phyloP scores from a whole-genome alignment of 2,797 vertebrate species.

The Mormyrops attenuatus region DNA sequence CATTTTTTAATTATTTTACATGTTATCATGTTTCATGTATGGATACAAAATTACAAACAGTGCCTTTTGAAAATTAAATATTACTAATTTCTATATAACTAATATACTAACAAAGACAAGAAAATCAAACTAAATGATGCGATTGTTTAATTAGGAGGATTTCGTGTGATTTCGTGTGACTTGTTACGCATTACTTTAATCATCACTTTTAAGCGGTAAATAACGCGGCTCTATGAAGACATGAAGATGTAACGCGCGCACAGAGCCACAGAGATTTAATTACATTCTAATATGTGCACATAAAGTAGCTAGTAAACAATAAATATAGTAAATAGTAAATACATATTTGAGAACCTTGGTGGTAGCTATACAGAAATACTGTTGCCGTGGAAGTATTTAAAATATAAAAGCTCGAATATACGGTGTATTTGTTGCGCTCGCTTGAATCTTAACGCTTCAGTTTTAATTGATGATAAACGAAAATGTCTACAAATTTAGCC shows the following conservation, averaged over 20 bases:
- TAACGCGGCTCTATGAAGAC: neutral
- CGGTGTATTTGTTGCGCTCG: neutral
- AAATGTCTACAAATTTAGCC: neutral
- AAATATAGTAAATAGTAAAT: neutral
- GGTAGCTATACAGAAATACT: neutral
- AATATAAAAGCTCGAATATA: neutral
- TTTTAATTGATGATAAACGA: neutral
- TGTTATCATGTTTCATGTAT: neutral
- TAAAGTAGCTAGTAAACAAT: neutral
- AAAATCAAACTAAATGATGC: neutral
- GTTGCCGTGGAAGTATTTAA: neutral
- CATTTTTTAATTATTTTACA: neutral
- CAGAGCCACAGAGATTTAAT: neutral
- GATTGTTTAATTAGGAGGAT: neutral
- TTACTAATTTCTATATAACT: neutral
- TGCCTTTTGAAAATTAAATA: neutral
- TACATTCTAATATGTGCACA: neutral
- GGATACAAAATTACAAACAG: neutral
- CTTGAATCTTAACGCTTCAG: neutral
- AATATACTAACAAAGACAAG: neutral
- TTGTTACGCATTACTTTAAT: neutral
- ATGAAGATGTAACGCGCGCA: neutral
- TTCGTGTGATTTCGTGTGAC: neutral
- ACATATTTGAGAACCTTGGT: neutral
- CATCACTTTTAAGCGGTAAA: neutral